phyloP scores from a whole-genome alignment of 2,888 invertebrate species.

The Drosophila merina region DNA sequence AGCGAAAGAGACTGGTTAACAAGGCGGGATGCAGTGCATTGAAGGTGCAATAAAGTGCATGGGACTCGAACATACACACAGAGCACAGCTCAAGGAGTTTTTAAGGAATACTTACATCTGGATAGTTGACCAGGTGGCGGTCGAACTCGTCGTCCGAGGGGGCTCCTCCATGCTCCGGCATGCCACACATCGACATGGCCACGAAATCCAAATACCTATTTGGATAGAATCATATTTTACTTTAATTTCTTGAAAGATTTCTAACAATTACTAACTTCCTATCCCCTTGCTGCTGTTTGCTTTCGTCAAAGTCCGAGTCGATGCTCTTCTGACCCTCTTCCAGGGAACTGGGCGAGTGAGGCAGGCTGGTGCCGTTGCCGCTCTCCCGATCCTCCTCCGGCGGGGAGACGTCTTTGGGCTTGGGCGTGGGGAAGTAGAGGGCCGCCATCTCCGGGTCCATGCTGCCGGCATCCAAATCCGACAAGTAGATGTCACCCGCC shows the following conservation, averaged over 20 bases:
- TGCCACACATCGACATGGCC: conserved; percentile 91
- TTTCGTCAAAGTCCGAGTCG: conserved; percentile 94
- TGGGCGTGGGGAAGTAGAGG: conserved; percentile 90
- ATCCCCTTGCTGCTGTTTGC: conserved; percentile 84
- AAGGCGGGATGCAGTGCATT: conserved; percentile 51
- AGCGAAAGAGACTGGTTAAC: conserved; percentile 38
- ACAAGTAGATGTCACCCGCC: conserved; percentile 94
- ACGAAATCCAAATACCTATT: conserved; percentile 86
- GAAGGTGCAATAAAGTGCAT: conserved; percentile 32
- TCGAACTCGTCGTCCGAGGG: conserved; percentile 87
- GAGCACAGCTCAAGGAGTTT: too few species aligned
- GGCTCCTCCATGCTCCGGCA: conserved; percentile 86
- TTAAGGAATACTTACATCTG: conserved; percentile 84
- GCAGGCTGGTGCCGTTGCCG: conserved; percentile 97
- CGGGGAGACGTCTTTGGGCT: conserved; percentile 45
- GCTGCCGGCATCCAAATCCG: conserved; percentile 93
- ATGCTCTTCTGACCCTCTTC: conserved; percentile 90
- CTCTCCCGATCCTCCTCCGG: conserved; percentile 97
- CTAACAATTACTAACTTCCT: conserved; percentile 83
- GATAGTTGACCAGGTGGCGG: conserved; percentile 85
- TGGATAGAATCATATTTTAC: neutral
- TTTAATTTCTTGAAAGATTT: neutral
- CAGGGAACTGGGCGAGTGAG: conserved; percentile 95
- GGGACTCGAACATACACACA: conserved; percentile 32
- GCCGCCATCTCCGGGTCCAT: conserved; percentile 96